Percentiles rank a stretch among this genome's conserved stretches.
phyloP scores from a whole-genome alignment of 1,140 invertebrate genomes.

The Tetramorium alpestre region DNA sequence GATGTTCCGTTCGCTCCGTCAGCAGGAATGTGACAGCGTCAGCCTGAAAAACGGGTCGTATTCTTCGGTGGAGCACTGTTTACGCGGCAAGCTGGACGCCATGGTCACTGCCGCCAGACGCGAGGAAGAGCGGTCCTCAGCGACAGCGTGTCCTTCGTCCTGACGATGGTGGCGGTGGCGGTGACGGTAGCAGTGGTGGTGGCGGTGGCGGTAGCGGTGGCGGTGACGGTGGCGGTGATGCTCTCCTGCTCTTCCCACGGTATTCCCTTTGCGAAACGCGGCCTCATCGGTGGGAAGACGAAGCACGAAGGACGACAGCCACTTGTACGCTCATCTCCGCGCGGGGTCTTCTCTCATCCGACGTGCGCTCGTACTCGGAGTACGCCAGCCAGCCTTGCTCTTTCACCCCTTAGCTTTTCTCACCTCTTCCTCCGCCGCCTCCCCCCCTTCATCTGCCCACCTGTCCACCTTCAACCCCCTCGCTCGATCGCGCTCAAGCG shows the following conservation, averaged over 20 bases:
- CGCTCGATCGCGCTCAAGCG: slow-evolving; percentile 40
- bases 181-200: neutral
- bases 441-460: neutral
- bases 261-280: neutral
- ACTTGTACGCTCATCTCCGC: slow-evolving; percentile 51
- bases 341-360: slow-evolving; percentile 7
- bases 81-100: slow-evolving; percentile 65
- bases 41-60: neutral
- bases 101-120: slow-evolving; percentile 67
- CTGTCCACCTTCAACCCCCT: slow-evolving; percentile 42
- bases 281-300: slow-evolving; percentile 31
- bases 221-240: neutral
- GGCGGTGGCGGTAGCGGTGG: neutral
- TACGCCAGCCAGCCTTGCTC: slow-evolving; percentile 45
- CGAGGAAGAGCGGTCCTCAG: slow-evolving; percentile 9
- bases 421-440: neutral
- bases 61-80: slow-evolving; percentile 65
- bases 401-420: slow-evolving; percentile 8
- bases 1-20: slow-evolving; percentile 28
- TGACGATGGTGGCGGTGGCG: slow-evolving; percentile 21
- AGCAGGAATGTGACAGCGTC: neutral
- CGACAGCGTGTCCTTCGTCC: slow-evolving; percentile 37
- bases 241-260: neutral
- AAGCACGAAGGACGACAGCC: neutral
- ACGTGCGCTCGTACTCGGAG: slow-evolving; percentile 45